Base-by-base conservation (phyloP, 2,113 vertebrate species). In the Rhinichthys klamathensis region DNA sequence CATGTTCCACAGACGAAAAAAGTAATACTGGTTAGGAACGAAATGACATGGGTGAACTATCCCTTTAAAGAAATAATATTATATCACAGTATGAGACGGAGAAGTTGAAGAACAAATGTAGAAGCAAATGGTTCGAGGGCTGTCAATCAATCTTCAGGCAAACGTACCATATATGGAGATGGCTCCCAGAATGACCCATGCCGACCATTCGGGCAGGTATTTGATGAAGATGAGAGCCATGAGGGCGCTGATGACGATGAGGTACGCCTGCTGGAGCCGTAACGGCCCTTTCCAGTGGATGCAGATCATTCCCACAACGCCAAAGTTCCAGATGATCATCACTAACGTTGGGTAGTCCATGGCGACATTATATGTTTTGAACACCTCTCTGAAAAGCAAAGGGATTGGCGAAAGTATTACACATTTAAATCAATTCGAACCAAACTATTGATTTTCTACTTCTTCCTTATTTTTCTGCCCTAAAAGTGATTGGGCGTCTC, bases 181-280 rank as follows among this genome's bases (percentile, higher is more conserved):
- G 92, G 97, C 97, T 0, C 96, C 98, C 84, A 99, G 93, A 90
- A 99, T 99, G 93, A 98, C 97, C 98, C 98, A 99, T 0, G 98
- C 97, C 0, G 98, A 98, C 98, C 98, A 99, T 92, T 97, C 96
- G 0, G 98, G 98, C 32, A 99, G 95, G 91, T 98, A 99, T 80
- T 99, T 99, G 93, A 99, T 98, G 94, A 99, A 99, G 89, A 99
- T 96, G 46, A 99, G 91, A 67, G 98, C 98, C 98, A 99, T 99
- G 86, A 99, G 97, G 5, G 98, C 97, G n/a, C 97, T 98, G 94
- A 99, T 97, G 93, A 97, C 94, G 90, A 99, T 99, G 69, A 99
- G 97, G 92, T 99, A 99, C 8, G 97, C 97, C 93, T 99, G 98
- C 92, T 99, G 98, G 84, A 99, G 95, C 89, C 95, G 93, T 61